phyloP scores from a whole-genome alignment of 2,888 invertebrate genomes.

The Notodonta dromedarius region DNA sequence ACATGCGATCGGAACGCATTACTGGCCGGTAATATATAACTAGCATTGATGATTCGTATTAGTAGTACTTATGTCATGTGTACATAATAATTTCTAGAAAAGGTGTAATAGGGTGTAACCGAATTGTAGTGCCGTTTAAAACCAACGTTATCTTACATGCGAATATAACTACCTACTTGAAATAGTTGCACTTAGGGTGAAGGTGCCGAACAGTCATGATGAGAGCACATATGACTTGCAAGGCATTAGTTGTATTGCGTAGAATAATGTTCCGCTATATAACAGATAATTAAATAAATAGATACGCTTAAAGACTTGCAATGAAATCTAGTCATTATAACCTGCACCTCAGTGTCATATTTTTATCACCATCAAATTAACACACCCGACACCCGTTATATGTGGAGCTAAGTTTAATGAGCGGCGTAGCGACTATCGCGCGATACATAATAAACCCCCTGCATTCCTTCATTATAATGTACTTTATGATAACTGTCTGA shows the following conservation, averaged over 20 bases:
- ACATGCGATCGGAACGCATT: slow-evolving; percentile 10
- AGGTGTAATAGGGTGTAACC: too few relatives aligned
- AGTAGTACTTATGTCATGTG: too few relatives aligned
- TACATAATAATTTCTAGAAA: too few relatives aligned
- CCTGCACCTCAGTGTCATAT: slow-evolving; percentile 32
- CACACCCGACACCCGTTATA: slow-evolving; percentile 8
- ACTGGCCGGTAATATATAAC: not conserved
- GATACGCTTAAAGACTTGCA: not conserved
- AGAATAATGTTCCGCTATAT: not conserved
- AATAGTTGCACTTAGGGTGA: too few relatives aligned
- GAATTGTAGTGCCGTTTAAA: too few relatives aligned
- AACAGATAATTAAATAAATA: not conserved
- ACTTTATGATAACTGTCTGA: slow-evolving; percentile 15
- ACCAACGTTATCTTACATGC: too few relatives aligned
- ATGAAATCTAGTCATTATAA: not conserved
- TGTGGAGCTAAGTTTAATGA: not conserved
- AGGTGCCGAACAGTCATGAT: not conserved
- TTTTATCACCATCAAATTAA: slow-evolving; percentile 46
- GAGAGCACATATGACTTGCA: not conserved
- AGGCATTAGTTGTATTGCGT: not conserved
- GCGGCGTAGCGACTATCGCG: not conserved
- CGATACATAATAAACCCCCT: slow-evolving; percentile 4
- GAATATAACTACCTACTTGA: too few relatives aligned
- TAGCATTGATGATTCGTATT: not conserved
- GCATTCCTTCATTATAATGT: not conserved